Evolutionary conservation across 2,888 invertebrate species (phyloP), one percentile per base, ranked within the genome.

Genomic region (Xestia xanthographa): DNA sequence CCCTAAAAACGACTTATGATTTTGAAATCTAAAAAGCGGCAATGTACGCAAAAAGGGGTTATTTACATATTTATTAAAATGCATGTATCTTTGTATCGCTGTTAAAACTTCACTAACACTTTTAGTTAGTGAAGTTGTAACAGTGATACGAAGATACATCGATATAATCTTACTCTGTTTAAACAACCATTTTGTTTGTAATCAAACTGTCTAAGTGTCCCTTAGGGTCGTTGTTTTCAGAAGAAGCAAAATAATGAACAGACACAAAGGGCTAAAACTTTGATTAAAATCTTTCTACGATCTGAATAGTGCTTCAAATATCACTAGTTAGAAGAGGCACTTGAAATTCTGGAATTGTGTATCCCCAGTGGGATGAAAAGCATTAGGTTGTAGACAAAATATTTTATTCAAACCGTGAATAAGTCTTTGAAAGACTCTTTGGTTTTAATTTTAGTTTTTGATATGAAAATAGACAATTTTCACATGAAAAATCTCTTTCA

Each of bases 321-420:
- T 75, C 58, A 74, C 67, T 72, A 77, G 34, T 66, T 70, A 81
- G 62, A 79, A 75, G 60, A 81, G 66, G 53, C 38, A 38, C 68
- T 86, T 76, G 72, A 71, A 77, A 77, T 76, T 82, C 62, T 50
- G 62, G 60, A 69, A 73, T 72, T 79, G 72, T 80, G 43, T 63
- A 72, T 66, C 26, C 67, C 66, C 56, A 69, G 45, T 72, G 71
- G 65, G 62, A 60, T 71, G 71, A 83, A 83, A 79, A 79, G 50
- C 68, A 74, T 73, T 73, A 73, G 69, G 63, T 78, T 65, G 34
- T 78, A 77, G 58, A 82, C 62, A 73, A 80, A 80, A 82, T 79
- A 86, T 86, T 79, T 66, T 75, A 76, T 82, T 82, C 65, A 65
- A 53, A 26, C 34, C 26, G 38, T 67, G 48, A 70, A 70, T 62